A percentile compares a stretch with the other conserved stretches of the same genome.
Evolutionary conservation across 2,797 vertebrate species (phyloP).

Genomic region (Capromys pilorides): DNA sequence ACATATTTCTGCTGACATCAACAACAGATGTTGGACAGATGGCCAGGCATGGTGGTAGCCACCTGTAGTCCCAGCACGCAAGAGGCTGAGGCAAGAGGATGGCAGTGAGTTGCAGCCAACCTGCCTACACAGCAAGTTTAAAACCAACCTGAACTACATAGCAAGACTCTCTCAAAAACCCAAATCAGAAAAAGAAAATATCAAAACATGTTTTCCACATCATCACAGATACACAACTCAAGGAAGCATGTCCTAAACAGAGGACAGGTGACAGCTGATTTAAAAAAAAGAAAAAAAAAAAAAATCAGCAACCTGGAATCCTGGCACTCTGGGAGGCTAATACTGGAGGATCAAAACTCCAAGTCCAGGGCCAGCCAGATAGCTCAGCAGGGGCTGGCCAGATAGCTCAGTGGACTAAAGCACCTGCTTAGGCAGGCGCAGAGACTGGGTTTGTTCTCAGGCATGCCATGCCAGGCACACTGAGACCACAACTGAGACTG

Average conservation of each 20-base stretch:
- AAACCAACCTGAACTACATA: neutral
- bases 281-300: neutral
- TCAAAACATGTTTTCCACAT: neutral
- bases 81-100: too few relatives aligned
- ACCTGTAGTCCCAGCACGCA: too few relatives aligned
- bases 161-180: neutral
- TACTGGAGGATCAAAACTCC: neutral
- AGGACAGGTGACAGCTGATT: neutral
- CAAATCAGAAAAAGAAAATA: neutral
- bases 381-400: neutral
- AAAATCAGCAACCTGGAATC: neutral
- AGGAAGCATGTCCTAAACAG: neutral
- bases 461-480: too few relatives aligned
- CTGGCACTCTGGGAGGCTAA: neutral
- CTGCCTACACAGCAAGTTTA: too few relatives aligned
- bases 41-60: too few relatives aligned
- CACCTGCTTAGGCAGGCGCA: too few relatives aligned
- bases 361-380: neutral
- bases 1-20: neutral
- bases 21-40: neutral
- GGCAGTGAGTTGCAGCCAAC: too few relatives aligned
- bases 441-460: too few relatives aligned
- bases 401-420: too few relatives aligned
- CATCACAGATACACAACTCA: neutral
- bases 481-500: too few relatives aligned